Evolutionary conservation across 2,113 vertebrate species (phyloP).

Genomic region (Acanthisitta chloris): DNA sequence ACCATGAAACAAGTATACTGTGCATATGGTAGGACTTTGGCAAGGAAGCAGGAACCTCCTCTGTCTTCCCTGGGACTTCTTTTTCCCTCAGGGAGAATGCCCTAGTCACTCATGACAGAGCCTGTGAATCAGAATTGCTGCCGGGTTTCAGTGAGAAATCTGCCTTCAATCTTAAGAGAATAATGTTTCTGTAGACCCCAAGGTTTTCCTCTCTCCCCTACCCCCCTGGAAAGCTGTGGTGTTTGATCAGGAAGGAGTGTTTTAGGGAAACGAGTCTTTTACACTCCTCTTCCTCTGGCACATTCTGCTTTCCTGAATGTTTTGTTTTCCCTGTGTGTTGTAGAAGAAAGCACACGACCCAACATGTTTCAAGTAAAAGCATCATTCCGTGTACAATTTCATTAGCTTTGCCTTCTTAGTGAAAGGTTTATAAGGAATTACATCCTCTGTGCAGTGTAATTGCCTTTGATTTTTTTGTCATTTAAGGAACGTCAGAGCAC

Average conservation of each 20-base stretch:
- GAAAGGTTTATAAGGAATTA: constrained; percentile 25
- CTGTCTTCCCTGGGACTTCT: neutral
- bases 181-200: neutral
- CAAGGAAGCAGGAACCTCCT: neutral
- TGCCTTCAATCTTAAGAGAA: neutral
- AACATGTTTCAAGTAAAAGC: neutral
- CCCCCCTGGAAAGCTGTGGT: neutral
- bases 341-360: constrained; percentile 23
- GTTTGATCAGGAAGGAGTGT: neutral
- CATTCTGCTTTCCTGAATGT: neutral
- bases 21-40: neutral
- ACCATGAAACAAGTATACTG: neutral
- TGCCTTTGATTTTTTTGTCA: neutral
- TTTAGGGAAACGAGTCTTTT: neutral
- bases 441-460: neutral
- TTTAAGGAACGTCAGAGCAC: neutral
- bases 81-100: neutral
- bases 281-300: constrained; percentile 32
- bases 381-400: neutral
- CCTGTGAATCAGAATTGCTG: neutral
- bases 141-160: neutral
- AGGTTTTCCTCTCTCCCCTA: neutral
- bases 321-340: constrained; percentile 4
- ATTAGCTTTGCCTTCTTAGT: neutral
- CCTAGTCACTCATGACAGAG: neutral